A percentile compares a stretch with the other conserved stretches of the same genome.
phyloP scores from a whole-genome alignment of 2,888 invertebrate genomes.

The Ceratothoa steindachneri region DNA sequence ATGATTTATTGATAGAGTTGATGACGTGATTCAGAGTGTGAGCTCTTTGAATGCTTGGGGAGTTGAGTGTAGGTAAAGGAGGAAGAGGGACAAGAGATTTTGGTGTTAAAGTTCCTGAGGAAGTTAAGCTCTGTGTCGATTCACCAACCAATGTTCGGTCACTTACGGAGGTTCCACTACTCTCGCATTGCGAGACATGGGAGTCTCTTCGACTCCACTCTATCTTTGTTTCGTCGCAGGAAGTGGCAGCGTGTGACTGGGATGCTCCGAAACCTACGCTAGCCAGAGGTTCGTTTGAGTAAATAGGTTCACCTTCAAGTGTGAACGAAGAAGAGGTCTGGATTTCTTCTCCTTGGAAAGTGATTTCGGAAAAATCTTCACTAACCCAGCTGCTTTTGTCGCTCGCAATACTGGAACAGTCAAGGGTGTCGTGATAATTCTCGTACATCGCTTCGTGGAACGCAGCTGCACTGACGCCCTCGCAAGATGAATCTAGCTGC shows the following conservation, averaged over 20 bases:
- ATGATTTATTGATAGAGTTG: neutral
- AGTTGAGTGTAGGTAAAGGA: neutral
- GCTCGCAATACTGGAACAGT: neutral
- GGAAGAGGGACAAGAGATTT: neutral
- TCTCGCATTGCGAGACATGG: neutral
- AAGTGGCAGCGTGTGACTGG: neutral
- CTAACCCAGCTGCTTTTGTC: neutral
- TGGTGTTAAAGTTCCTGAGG: neutral
- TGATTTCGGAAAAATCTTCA: neutral
- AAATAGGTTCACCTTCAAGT: conserved; percentile 3
- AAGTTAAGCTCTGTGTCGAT: neutral
- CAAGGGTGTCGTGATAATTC: neutral
- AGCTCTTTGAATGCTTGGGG: neutral
- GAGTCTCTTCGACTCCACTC: neutral
- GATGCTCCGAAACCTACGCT: neutral
- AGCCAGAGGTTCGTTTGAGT: neutral
- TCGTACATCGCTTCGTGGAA: neutral
- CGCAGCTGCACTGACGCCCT: neutral
- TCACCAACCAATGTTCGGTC: neutral
- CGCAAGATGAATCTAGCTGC: neutral
- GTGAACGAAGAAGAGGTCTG: neutral
- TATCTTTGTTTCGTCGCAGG: neutral
- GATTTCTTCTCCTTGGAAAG: neutral
- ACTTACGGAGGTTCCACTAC: neutral
- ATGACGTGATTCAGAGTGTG: neutral